A percentile compares a stretch with the other conserved stretches of the same genome.
These are phyloP conservation scores for Oryzias dopingdopingensis DNA, from an alignment of 2,797 vertebrate species.

Conservation along the genomic window DNA sequence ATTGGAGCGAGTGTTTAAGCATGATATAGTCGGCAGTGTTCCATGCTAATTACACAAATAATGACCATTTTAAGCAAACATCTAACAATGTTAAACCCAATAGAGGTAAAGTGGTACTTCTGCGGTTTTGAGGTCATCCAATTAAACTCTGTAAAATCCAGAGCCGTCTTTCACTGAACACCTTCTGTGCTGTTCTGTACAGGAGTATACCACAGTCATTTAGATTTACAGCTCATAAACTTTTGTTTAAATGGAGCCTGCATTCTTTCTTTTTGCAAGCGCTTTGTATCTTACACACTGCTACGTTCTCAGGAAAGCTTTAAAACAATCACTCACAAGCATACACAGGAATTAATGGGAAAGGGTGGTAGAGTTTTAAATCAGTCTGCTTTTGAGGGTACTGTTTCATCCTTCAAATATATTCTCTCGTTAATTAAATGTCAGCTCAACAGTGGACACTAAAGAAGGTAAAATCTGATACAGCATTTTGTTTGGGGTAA, in stretches of 20 bases:
- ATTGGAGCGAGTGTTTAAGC: too few species aligned
- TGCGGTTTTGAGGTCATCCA: constrained; percentile 12
- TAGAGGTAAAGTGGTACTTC: neutral
- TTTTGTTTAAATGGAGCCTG: constrained; percentile 31
- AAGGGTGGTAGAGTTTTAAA: neutral
- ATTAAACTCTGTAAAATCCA: constrained; percentile 20
- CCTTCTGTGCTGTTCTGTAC: constrained; percentile 24
- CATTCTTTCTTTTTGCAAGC: constrained; percentile 41
- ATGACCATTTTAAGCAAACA: too few species aligned
- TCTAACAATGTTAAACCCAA: neutral
- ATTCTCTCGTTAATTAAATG: neutral
- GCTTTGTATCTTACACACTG: constrained; percentile 1
- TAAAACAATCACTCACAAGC: neutral
- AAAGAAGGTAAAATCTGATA: neutral
- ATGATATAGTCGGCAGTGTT: too few species aligned
- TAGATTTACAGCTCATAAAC: constrained; percentile 45
- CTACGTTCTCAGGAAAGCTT: neutral
- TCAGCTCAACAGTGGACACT: neutral
- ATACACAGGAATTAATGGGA: neutral
- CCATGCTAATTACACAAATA: too few species aligned
- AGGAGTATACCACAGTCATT: constrained; percentile 16
- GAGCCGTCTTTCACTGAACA: constrained; percentile 27
- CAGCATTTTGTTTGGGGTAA: neutral
- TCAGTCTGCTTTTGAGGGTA: neutral
- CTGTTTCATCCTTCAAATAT: neutral